Conservation (phyloP, 1,140 invertebrate species). For the Akabosia matsudoensis region DNA sequence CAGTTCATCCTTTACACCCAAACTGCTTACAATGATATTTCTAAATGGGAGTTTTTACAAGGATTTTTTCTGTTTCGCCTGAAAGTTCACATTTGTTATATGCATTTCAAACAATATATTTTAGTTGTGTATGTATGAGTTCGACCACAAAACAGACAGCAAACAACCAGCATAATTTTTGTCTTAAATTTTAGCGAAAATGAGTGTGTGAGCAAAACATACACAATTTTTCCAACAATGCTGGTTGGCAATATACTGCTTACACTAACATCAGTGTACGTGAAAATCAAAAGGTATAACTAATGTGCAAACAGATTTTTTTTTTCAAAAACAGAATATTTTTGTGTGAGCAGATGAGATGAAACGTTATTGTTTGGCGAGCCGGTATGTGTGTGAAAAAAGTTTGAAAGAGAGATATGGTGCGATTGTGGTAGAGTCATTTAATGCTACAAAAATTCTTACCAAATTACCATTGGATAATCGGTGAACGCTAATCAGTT, state of each 20-base stretch:
- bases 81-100: not conserved
- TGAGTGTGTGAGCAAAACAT: too few relatives aligned
- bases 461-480: not conserved
- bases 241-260: too few relatives aligned
- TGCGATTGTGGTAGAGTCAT: not conserved
- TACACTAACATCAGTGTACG: not conserved
- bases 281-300: not conserved
- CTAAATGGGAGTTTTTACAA: not conserved
- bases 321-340: too few relatives aligned
- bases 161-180: not conserved
- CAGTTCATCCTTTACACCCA: not conserved
- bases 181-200: too few relatives aligned
- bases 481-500: too few relatives aligned
- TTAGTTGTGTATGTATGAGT: not conserved
- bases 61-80: constrained; percentile 5
- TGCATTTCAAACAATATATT: not conserved
- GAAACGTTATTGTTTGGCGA: too few relatives aligned
- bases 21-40: not conserved
- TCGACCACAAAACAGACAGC: not conserved
- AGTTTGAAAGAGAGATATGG: not conserved
- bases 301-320: not conserved
- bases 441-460: not conserved
- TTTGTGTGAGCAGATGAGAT: too few relatives aligned
- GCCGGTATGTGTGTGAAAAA: too few relatives aligned
- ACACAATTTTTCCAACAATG: too few relatives aligned